phyloP scores from a whole-genome alignment of 2,113 vertebrate species.

The Stictonetta naevosa region DNA sequence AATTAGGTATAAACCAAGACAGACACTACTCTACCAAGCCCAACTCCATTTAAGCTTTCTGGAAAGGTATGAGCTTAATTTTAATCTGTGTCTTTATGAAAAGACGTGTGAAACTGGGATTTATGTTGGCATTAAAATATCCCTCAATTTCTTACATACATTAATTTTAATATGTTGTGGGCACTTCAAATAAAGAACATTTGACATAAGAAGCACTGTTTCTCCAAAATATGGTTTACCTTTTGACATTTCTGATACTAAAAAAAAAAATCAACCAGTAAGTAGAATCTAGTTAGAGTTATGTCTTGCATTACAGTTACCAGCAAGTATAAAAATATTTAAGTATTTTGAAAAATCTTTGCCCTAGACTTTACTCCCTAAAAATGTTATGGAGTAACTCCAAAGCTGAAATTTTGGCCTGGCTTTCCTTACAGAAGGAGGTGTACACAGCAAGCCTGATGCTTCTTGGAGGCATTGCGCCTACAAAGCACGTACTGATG shows the following conservation, averaged over 20 bases:
- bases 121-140: neutral
- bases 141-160: neutral
- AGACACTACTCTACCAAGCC: neutral
- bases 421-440: neutral
- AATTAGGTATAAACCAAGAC: neutral
- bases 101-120: neutral
- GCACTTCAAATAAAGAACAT: neutral
- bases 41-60: neutral
- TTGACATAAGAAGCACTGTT: neutral
- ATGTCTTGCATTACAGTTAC: neutral
- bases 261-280: neutral
- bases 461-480: neutral
- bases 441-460: fast-evolving
- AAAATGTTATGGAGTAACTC: neutral
- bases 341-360: neutral
- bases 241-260: neutral
- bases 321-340: neutral
- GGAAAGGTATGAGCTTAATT: neutral
- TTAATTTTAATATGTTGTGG: neutral
- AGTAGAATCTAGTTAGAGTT: neutral
- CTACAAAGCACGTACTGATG: neutral
- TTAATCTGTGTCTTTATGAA: neutral
- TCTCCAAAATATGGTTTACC: neutral
- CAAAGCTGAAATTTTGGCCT: neutral
- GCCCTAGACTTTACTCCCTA: neutral